A percentile compares a stretch with the other conserved stretches of the same genome.
Conservation (phyloP, 2,888 invertebrate genomes). For the Drosophila ezoana region DNA sequence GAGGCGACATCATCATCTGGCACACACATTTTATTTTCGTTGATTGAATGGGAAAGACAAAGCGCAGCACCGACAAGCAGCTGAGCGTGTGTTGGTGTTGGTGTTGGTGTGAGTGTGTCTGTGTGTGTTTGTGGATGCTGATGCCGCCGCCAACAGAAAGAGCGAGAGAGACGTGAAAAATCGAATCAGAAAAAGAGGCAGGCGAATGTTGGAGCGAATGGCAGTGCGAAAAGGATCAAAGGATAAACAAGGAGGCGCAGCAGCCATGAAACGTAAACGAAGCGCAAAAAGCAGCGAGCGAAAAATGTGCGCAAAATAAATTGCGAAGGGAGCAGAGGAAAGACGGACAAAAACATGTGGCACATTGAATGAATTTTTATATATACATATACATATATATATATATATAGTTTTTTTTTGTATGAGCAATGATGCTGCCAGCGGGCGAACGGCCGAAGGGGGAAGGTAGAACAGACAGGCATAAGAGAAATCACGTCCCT, state of each 20-base stretch:
- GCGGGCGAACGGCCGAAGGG: slow-evolving; percentile 29
- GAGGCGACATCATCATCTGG: slow-evolving; percentile 56
- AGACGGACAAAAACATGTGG: slow-evolving; percentile 74
- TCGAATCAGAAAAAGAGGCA: slow-evolving; percentile 73
- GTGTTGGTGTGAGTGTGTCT: slow-evolving; percentile 24
- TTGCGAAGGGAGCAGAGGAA: slow-evolving; percentile 32
- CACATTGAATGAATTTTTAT: slow-evolving; percentile 68
- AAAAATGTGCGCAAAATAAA: slow-evolving; percentile 68
- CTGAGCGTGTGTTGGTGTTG: slow-evolving; percentile 55
- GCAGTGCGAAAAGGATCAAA: slow-evolving; percentile 63
- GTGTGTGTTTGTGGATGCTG: slow-evolving; percentile 51
- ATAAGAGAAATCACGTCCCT: slow-evolving; percentile 79
- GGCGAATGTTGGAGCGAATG: slow-evolving; percentile 43
- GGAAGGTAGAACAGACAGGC: slow-evolving; percentile 64
- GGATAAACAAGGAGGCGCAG: slow-evolving; percentile 70
- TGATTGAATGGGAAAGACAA: slow-evolving; percentile 59
- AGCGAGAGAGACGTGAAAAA: slow-evolving; percentile 60
- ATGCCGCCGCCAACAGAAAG: slow-evolving; percentile 7
- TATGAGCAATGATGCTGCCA: slow-evolving; percentile 57
- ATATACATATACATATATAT: slow-evolving; percentile 9
- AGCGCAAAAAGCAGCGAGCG: slow-evolving; percentile 39
- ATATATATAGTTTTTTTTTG: slow-evolving; percentile 20
- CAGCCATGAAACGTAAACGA: slow-evolving; percentile 47
- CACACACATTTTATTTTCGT: slow-evolving; percentile 66
- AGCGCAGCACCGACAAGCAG: slow-evolving; percentile 56